Percentiles rank a stretch among this genome's conserved stretches.
Evolutionary conservation across 53 echinoderm and acorn worm species (phyloP).

Genomic region (Henricia sp.): DNA sequence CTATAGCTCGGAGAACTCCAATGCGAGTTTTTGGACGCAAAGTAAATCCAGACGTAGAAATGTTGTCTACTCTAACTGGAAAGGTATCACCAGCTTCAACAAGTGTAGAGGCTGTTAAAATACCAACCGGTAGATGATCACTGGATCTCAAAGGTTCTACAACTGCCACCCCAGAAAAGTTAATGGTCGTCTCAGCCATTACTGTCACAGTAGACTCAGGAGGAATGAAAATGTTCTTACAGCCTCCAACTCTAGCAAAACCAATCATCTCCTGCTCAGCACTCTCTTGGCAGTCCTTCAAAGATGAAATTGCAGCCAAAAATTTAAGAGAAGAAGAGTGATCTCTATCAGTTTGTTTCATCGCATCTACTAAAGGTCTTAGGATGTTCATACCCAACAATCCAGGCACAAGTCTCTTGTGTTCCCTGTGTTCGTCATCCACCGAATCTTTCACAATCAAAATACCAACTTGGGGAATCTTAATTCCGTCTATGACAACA

Average conservation of each 20-base stretch:
- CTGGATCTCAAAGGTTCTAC: conserved; percentile 22
- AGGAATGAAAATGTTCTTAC: not conserved
- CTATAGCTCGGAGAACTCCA: not conserved
- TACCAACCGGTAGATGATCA: conserved; percentile 33
- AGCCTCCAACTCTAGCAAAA: not conserved
- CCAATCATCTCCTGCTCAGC: not conserved
- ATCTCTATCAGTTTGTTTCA: not conserved
- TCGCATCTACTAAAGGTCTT: not conserved
- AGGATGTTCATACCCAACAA: conserved; percentile 13
- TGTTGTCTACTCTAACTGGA: conserved; percentile 23
- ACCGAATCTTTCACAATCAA: conserved; percentile 26
- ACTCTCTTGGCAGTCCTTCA: not conserved
- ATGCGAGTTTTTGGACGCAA: not conserved
- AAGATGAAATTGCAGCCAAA: not conserved
- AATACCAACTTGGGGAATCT: conserved; percentile 13
- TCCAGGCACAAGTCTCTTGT: conserved; percentile 3
- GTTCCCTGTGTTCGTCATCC: not conserved
- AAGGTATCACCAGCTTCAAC: not conserved
- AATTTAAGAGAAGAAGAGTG: not conserved
- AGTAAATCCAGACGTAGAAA: conserved; percentile 7
- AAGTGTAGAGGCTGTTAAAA: conserved; percentile 9
- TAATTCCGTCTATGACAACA: not conserved
- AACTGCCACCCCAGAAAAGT: not conserved
- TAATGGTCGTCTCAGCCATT: not conserved
- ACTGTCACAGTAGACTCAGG: conserved; percentile 7